phyloP scores from a whole-genome alignment of 2,888 invertebrate genomes.

The Strigamia transsilvanica region DNA sequence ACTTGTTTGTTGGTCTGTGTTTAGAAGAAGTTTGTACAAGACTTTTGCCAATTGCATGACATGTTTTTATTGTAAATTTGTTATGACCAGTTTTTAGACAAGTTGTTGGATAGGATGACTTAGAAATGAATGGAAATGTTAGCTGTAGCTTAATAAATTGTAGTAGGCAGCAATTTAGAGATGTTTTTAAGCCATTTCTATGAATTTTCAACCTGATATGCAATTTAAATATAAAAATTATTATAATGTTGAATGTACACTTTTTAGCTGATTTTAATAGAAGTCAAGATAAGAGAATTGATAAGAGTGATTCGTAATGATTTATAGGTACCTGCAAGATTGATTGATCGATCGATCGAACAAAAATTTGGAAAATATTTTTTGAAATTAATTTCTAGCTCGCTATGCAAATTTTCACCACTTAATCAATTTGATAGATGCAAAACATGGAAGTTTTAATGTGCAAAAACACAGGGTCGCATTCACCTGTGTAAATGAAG shows the following conservation, averaged over 20 bases:
- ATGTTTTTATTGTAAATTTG: constrained; percentile 1
- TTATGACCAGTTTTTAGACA: not conserved
- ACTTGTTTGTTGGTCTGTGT: too few relatives aligned
- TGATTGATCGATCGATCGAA: not conserved
- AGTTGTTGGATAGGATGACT: not conserved
- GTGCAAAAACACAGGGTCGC: not conserved
- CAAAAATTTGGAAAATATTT: constrained; percentile 7
- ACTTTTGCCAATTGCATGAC: not conserved
- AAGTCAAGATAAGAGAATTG: not conserved
- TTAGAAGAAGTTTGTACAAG: not conserved
- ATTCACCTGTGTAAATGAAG: too few relatives aligned
- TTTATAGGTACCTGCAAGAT: not conserved
- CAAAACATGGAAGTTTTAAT: constrained; percentile 1
- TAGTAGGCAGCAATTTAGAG: constrained; percentile 3
- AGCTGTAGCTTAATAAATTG: not conserved
- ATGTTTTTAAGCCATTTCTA: not conserved
- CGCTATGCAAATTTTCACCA: constrained; percentile 7
- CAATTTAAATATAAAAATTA: not conserved
- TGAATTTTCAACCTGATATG: constrained; percentile 1
- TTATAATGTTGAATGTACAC: not conserved
- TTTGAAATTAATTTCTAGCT: constrained; percentile 16
- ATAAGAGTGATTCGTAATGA: not conserved
- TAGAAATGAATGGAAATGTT: not conserved
- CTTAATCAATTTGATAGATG: constrained; percentile 17
- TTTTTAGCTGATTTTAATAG: not conserved